Percentiles rank a stretch among this genome's conserved stretches.
Evolutionary conservation across 2,113 vertebrate species (phyloP).

Genomic region (Crocuta crocuta): DNA sequence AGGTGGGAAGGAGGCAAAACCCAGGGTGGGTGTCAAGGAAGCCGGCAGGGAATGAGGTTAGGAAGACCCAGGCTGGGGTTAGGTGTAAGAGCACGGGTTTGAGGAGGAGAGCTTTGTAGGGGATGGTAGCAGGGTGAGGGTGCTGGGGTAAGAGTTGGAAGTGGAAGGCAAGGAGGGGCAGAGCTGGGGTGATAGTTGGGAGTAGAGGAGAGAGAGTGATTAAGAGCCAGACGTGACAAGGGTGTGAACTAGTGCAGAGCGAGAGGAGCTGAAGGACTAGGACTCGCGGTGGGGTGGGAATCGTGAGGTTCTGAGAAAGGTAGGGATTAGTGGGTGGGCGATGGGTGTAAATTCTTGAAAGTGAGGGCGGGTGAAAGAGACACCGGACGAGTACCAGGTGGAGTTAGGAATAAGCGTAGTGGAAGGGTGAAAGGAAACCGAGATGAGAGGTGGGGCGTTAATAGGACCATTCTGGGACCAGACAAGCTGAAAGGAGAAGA

Average conservation of each 20-base stretch:
- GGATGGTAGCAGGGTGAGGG: not conserved
- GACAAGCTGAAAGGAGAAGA: constrained; percentile 27
- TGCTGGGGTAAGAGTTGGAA: constrained; percentile 23
- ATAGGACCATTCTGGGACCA: not conserved
- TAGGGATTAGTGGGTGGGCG: constrained; percentile 25
- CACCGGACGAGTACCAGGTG: constrained; percentile 12
- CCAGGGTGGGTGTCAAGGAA: not conserved
- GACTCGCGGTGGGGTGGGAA: constrained; percentile 35
- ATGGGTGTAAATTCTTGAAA: constrained; percentile 29
- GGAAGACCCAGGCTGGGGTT: constrained; percentile 1
- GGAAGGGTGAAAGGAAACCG: not conserved
- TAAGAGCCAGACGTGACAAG: constrained; percentile 81
- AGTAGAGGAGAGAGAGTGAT: constrained; percentile 64
- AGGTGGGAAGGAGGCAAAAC: constrained; percentile 37
- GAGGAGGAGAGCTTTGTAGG: not conserved
- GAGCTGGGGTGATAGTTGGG: constrained; percentile 59
- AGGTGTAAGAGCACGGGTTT: not conserved
- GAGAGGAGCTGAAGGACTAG: constrained; percentile 61
- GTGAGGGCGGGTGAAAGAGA: constrained; percentile 16
- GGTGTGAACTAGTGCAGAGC: constrained; percentile 77
- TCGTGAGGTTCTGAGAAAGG: constrained; percentile 16
- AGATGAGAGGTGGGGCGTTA: not conserved
- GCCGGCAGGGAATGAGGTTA: constrained; percentile 7
- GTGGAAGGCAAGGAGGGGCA: constrained; percentile 29
- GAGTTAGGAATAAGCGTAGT: not conserved